These are phyloP conservation scores for Erinaceus europaeus DNA, from an alignment of 2,113 vertebrate species.

Conservation along the genomic window DNA sequence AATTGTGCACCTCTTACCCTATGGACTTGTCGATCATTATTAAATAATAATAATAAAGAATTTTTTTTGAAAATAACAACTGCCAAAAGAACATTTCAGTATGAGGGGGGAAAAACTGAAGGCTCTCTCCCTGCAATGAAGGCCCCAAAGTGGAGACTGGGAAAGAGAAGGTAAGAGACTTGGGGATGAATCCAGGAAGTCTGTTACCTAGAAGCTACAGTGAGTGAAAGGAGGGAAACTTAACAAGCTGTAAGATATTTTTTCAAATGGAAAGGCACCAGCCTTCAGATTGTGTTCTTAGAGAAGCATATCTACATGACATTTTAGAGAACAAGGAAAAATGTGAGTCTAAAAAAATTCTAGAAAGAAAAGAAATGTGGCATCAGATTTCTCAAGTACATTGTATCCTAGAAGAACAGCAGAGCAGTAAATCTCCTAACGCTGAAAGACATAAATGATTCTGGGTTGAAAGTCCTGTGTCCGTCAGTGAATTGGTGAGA, in stretches of 20 bases:
- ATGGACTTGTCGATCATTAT: too few relatives aligned
- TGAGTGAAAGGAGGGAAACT: background rate
- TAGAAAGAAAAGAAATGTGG: background rate
- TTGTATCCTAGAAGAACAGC: background rate
- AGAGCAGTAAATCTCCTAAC: background rate
- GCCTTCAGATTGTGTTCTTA: background rate
- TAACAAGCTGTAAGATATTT: background rate
- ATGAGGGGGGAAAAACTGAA: background rate
- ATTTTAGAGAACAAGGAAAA: background rate
- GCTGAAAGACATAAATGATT: background rate
- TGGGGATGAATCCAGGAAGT: background rate
- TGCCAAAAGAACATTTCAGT: background rate
- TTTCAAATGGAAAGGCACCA: background rate
- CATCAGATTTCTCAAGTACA: background rate
- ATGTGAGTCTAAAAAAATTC: background rate
- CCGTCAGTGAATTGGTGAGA: background rate
- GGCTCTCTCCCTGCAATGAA: background rate
- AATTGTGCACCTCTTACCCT: too few relatives aligned
- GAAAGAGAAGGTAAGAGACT: background rate
- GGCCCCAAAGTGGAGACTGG: background rate
- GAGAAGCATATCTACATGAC: background rate
- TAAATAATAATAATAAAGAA: background rate
- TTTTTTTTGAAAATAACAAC: slow-evolving; percentile 15
- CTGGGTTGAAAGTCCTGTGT: too few relatives aligned
- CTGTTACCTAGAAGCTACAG: background rate